Percentiles rank a stretch among this genome's conserved stretches.
Evolutionary conservation across 2,113 vertebrate genomes (phyloP).

Genomic region (Antigone vipio): DNA sequence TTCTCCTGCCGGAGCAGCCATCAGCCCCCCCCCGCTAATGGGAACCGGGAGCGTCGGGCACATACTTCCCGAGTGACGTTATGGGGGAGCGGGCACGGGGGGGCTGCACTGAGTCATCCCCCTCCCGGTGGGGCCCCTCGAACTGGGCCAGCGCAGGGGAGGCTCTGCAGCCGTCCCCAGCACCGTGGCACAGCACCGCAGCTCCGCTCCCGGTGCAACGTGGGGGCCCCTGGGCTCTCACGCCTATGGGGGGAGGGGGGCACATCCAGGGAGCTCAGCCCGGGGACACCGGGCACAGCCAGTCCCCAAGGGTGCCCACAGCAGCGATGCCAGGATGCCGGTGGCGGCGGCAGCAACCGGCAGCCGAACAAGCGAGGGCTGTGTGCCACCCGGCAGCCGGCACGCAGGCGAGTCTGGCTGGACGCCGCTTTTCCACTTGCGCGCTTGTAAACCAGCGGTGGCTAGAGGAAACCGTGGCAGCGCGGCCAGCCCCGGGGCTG

Average conservation of each 20-base stretch:
- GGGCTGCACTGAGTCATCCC: constrained; percentile 15
- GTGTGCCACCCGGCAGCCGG: background rate
- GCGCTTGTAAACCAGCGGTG: background rate
- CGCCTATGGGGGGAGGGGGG: accelerated
- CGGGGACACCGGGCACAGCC: accelerated
- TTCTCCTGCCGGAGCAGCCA: background rate
- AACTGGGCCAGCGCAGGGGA: background rate
- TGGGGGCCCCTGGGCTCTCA: accelerated
- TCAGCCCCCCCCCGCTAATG: background rate
- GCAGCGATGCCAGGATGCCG: background rate
- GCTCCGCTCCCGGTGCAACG: background rate
- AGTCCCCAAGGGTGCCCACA: background rate
- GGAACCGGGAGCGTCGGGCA: background rate
- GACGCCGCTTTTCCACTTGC: background rate
- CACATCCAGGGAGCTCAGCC: background rate
- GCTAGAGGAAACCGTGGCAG: background rate
- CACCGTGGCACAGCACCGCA: background rate
- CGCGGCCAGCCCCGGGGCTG: accelerated
- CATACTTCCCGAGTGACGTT: constrained; percentile 56
- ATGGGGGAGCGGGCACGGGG: background rate
- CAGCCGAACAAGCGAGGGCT: background rate
- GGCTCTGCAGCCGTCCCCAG: background rate
- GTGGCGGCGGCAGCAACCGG: background rate
- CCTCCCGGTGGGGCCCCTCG: constrained; percentile 13
- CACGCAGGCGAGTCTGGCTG: background rate